Evolutionary conservation across 2,797 vertebrate genomes (phyloP).

Genomic region (Botia kubotai): DNA sequence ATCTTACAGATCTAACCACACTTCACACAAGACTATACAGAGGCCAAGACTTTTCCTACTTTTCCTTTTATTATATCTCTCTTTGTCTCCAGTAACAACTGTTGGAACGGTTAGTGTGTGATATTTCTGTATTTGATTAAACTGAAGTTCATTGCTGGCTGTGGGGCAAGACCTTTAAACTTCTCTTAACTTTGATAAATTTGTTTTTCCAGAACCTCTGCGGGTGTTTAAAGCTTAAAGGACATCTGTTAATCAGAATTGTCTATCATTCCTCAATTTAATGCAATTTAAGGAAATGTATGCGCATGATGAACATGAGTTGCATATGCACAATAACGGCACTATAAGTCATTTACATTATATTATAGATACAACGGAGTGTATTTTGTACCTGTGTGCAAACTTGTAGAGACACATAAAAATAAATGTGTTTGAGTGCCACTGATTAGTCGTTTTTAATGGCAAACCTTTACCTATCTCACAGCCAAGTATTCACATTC

Average conservation of each 20-base stretch:
- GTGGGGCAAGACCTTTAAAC: slow-evolving; percentile 36
- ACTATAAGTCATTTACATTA: not conserved
- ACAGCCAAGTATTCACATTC: not conserved
- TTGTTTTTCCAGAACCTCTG: slow-evolving; percentile 29
- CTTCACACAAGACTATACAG: not conserved
- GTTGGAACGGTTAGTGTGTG: not conserved
- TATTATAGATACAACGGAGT: not conserved
- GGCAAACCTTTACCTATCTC: not conserved
- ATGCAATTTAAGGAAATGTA: not conserved
- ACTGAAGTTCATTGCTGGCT: slow-evolving; percentile 14
- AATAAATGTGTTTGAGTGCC: not conserved
- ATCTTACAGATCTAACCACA: not conserved
- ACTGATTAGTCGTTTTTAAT: slow-evolving; percentile 13
- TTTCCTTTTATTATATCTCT: not conserved
- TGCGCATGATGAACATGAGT: not conserved
- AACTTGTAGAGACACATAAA: not conserved
- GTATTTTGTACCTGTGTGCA: not conserved
- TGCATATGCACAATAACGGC: not conserved
- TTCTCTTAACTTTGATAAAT: slow-evolving; percentile 22
- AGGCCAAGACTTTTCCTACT: slow-evolving; percentile 14
- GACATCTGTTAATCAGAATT: slow-evolving; percentile 6
- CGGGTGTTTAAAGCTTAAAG: slow-evolving; percentile 19
- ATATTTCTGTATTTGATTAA: slow-evolving; percentile 40
- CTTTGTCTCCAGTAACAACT: slow-evolving; percentile 8
- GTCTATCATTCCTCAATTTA: not conserved